Evolutionary conservation across 2,888 invertebrate genomes (phyloP).

Genomic region (Drosophila fungiperda): DNA sequence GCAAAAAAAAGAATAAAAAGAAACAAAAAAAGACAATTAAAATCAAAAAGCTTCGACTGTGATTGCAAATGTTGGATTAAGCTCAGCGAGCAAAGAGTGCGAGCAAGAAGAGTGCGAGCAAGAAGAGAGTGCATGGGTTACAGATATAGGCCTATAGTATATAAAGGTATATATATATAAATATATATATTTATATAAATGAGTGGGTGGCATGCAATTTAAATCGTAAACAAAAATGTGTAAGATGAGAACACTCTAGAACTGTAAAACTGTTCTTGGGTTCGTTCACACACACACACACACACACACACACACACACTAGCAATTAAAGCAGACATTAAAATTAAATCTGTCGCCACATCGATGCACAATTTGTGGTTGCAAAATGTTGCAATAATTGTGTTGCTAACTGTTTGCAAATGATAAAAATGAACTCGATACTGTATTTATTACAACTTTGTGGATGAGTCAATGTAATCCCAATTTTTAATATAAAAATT

Average conservation of each 20-base stretch:
- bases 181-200: background rate
- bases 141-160: slow-evolving; percentile 10
- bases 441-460: background rate
- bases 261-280: slow-evolving; percentile 17
- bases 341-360: slow-evolving; percentile 29
- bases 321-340: slow-evolving; percentile 1
- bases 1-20: slow-evolving; percentile 12
- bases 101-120: background rate
- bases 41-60: slow-evolving; percentile 49
- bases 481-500: background rate
- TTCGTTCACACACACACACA: background rate
- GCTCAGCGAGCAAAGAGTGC: slow-evolving; percentile 12
- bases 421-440: background rate
- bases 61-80: slow-evolving; percentile 56
- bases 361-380: slow-evolving; percentile 4
- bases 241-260: slow-evolving; percentile 21
- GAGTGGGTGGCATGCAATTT: slow-evolving; percentile 28
- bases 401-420: background rate
- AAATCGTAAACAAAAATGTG: slow-evolving; percentile 43
- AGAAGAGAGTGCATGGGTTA: background rate
- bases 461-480: background rate
- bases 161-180: slow-evolving; percentile 3
- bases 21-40: slow-evolving; percentile 36
- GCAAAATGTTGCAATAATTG: slow-evolving; percentile 12
- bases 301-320: background rate